Evolutionary conservation across 53 echinoderm and acorn worm species (phyloP), one percentile per base, ranked within the genome.

Genomic region (Luidia sarsii): DNA sequence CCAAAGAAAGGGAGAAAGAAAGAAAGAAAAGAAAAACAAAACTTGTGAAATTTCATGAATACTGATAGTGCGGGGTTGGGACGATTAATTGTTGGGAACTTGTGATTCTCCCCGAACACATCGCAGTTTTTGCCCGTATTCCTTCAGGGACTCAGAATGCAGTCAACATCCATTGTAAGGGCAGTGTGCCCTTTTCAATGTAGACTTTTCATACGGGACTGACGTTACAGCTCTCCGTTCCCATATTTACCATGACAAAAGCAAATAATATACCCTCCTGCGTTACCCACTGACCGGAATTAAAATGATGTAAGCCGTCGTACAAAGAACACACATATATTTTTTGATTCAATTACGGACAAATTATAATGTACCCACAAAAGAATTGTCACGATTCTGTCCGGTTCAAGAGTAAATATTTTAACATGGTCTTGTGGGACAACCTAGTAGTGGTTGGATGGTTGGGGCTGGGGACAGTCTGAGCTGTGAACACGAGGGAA

Each of bases 241-340:
- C 4, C 16, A 33, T 28, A 10, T 35, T 65, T 65, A 8, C n/a
- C 68, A 39, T 15, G 27, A 68, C 49, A 68, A 68, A 68, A 68
- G 31, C 68, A 45, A 11, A 15, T 30, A 14, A 48, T 46, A 27
- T 24, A 16, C 46, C 68, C 21, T 48, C 15, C 19, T 23, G 24
- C 22, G 30, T 27, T 48, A 48, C 29, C 4, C 3, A 48, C 45
- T 77, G 77, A 77, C 77, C 77, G 77, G 46, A 61, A 77, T 36
- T 41, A 57, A 33, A 36, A 43, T 29, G 61, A 19, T 28, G 33
- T 24, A 36, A 77, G 28, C 16, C 23, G 46, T 4, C 77, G 33
- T 41, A 61, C 36, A 45, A 18, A 50, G 19, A 1, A 72, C 72
- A 24, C 29, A 54, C 35, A 50, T 35, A 50, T 19, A 3, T 50